Conservation (phyloP, 2,888 invertebrate genomes). For the Troilus luridus region DNA sequence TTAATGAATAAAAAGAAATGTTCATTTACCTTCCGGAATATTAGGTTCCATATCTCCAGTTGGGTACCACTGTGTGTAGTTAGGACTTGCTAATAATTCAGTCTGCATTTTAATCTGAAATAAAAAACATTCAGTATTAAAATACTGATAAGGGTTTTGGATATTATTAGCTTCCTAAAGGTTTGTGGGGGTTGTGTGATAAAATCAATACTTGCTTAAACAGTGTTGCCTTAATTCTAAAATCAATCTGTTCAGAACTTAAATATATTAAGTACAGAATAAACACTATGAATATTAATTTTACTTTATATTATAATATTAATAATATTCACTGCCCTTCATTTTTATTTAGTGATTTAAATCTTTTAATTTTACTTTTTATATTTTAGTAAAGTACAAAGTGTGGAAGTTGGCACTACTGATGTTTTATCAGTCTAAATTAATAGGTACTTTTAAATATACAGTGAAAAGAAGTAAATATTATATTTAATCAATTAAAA, state of each 20-base stretch:
- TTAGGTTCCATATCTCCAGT: slow-evolving; percentile 59
- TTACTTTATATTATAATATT: no score
- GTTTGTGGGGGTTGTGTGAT: background rate
- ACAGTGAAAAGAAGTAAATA: no score
- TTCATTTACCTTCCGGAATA: slow-evolving; percentile 61
- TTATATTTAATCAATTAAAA: no score
- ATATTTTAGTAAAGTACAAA: no score
- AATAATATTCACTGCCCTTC: no score
- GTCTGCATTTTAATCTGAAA: slow-evolving; percentile 62
- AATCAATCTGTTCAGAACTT: background rate
- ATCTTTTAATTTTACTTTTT: no score
- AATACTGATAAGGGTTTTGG: background rate
- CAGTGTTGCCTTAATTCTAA: background rate
- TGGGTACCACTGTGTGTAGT: slow-evolving; percentile 61
- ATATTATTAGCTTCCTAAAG: background rate
- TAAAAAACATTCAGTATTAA: slow-evolving; percentile 12
- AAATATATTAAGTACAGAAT: no score
- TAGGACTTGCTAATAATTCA: slow-evolving; percentile 63
- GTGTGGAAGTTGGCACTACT: no score
- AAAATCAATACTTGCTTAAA: background rate
- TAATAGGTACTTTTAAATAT: no score
- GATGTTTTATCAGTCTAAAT: no score
- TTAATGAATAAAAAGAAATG: background rate
- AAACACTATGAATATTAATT: no score
- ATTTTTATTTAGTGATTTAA: no score